Base-by-base conservation (phyloP, 2,888 invertebrate genomes). In the Apodemia duryi region DNA sequence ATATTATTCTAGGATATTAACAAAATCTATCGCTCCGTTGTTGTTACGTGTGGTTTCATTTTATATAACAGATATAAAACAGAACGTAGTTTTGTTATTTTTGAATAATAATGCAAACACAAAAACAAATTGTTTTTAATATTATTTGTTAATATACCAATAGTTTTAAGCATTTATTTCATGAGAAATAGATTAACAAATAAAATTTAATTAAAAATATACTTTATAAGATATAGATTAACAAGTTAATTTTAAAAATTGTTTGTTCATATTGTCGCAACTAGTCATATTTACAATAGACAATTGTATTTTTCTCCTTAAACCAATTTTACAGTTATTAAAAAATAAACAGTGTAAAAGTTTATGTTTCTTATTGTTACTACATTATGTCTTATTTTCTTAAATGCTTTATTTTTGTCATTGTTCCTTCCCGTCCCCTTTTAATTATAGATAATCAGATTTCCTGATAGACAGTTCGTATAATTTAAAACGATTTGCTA, bases 161-260 rank as follows among this genome's bases (percentile, higher is more conserved):
- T 57, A 57, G 57, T 32, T 57, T 7, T 57, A 57, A 57, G 57
- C 57, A 57, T 57, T 57, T 57, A 57, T 46, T 46, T 46, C 46
- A 3, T 54, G 3, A 57, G 32, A 57, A 57, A 57, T 57, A 57
- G 32, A 57, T 57, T 57, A 57, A 29, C 57, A 11, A 57, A 57
- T 46, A 46, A 13, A 46, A 46, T 11, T 46, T 46, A 3, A 46
- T 5, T 46, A 11, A 43, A 43, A 46, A 46, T 46, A 13, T 46
- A 46, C 6, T 46, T 13, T 13, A 46, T 46, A 46, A 46, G 46
- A 13, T 4, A 46, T 13, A 13, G 46, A 46, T 46, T 46, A 46
- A 46, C 46, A 46, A 46, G 4, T 46, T 46, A 46, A 46, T 46
- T 46, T 46, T 46, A 46, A 46, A 10, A 28, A 32, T 29, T 32